Evolutionary conservation across 2,888 invertebrate species (phyloP).

Genomic region (Mimumesa dahlbomi): DNA sequence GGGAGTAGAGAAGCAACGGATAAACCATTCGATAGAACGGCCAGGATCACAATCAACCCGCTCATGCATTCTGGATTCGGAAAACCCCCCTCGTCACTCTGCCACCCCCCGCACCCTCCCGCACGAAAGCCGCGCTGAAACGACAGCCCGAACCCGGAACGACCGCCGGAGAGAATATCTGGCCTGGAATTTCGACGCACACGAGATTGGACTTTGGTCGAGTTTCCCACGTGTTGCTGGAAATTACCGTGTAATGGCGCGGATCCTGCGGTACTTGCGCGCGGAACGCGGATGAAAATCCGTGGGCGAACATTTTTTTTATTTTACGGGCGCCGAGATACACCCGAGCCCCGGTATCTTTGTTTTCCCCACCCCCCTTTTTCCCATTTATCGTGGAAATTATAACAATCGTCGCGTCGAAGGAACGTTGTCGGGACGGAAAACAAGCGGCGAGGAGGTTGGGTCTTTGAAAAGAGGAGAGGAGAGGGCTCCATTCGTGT

Average conservation of each 20-base stretch:
- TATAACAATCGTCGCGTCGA: no score
- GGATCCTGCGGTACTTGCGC: no score
- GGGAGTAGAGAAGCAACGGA: conserved; percentile 17
- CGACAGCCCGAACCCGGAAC: conserved; percentile 5
- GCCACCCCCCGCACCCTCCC: conserved; percentile 1
- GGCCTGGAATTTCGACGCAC: conserved; percentile 15
- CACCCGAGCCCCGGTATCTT: no score
- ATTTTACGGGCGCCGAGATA: no score
- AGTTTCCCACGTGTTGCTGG: conserved; percentile 44
- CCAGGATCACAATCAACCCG: conserved; percentile 51
- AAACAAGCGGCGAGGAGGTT: no score
- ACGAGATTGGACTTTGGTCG: conserved; percentile 9
- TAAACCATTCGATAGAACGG: conserved; percentile 41
- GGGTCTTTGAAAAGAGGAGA: no score
- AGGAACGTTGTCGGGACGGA: no score
- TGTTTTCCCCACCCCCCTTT: no score
- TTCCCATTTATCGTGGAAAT: no score
- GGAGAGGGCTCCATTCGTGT: no score
- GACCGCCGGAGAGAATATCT: conserved; percentile 8
- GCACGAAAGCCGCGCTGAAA: not conserved
- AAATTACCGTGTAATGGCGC: conserved; percentile 18
- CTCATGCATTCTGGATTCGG: conserved; percentile 47
- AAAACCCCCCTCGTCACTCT: conserved; percentile 1
- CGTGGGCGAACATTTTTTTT: no score
- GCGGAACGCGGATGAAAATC: no score